Conservation (phyloP, 2,888 invertebrate species). For the Theristus sp. region DNA sequence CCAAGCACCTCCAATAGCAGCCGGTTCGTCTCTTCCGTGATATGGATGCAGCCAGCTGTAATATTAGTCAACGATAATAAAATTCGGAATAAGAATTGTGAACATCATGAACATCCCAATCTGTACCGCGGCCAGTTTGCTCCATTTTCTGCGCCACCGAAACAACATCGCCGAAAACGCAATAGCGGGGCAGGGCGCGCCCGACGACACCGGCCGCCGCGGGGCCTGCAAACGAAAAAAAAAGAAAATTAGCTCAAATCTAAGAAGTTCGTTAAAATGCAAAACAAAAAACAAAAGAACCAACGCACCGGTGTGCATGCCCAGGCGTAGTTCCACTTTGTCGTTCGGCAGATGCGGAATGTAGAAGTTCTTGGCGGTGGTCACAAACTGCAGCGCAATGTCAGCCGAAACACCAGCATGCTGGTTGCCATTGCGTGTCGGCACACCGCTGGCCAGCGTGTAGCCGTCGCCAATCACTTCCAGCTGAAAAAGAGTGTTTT, state of each 20-base stretch:
- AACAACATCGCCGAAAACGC: not conserved
- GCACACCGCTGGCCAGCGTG: slow-evolving; percentile 3
- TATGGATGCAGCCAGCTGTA: not conserved
- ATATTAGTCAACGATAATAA: too few species aligned
- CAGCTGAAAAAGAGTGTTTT: too few species aligned
- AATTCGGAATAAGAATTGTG: too few species aligned
- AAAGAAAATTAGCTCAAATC: too few species aligned
- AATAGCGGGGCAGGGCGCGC: not conserved
- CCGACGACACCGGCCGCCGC: not conserved
- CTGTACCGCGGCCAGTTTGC: not conserved
- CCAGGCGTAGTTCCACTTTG: not conserved
- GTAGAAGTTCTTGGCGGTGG: not conserved
- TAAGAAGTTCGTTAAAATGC: too few species aligned
- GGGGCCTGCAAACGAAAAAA: not conserved
- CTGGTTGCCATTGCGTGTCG: slow-evolving; percentile 1
- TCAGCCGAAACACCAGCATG: not conserved
- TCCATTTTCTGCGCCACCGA: not conserved
- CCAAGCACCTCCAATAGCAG: not conserved
- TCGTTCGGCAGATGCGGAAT: not conserved
- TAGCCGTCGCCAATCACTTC: slow-evolving; percentile 2
- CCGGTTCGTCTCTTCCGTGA: not conserved
- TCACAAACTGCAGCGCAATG: slow-evolving; percentile 4
- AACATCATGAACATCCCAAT: too few species aligned
- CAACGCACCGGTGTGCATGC: not conserved
- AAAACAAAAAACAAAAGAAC: too few species aligned